Base-by-base conservation (phyloP, 2,888 invertebrate species). In the Cephus nigrinus region DNA sequence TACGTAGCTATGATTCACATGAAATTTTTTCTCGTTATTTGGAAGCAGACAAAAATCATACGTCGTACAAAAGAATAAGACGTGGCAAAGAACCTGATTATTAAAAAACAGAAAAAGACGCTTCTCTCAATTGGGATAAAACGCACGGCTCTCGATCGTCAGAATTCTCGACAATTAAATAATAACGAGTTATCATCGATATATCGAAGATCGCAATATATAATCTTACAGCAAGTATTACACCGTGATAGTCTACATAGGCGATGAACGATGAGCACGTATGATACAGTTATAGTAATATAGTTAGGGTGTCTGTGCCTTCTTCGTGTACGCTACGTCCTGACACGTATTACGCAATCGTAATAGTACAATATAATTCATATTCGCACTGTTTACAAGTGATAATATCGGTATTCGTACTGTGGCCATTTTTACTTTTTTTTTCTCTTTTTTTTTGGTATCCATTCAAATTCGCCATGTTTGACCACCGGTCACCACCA, bases 261-360 rank as follows among this genome's bases (percentile, higher is more conserved):
- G 82, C 82, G 78, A 80, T 75, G 82, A 80, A 32, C 69, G 81
- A 81, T 76, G 81, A 84, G 82, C 84, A 81, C 81, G 80, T 81
- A 76, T 76, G 36, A 76, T 80, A 81, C 80, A 71, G 32, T 31
- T 55, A 55, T 55, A 55, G 9, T 55, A 55, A 55, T 55, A 55
- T 55, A 55, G 23, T 55, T 55, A 55, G 55, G 23, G 23, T 55
- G 55, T 55, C 23, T 23, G 55, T 55, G 15, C 23, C 55, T 55
- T 55, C 55, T 9, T 55, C 23, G 36, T 75, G 69, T 75, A 33
- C 15, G 69, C 68, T 75, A 75, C 4, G 69, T 68, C 9, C 35
- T n/a, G 30, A 75, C 35, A 34, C 69, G 12, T 69, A 75, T 75
- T 68, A 75, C 35, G 31, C 34, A 55, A 55, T 55, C 55, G 23